Base-by-base conservation (phyloP, 2,888 invertebrate species). In the Scaptomyza cyrtandrae region DNA sequence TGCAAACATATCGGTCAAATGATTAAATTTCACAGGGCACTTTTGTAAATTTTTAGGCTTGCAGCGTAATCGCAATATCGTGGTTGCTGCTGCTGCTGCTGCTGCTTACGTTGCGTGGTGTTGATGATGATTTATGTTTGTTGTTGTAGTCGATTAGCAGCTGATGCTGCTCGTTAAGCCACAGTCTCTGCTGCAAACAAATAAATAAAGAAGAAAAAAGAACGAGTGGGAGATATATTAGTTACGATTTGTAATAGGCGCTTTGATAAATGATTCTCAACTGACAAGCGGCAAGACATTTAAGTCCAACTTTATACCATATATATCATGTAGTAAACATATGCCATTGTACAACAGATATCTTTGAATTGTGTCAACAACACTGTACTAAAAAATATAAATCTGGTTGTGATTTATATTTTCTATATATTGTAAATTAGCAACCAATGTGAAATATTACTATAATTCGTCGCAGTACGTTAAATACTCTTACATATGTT, bases 51-150 rank as follows among this genome's bases (percentile, higher is more conserved):
- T 52, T 63, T 44, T 31, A 10, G 29, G 41, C 50, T 50, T 52
- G 69, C 69, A 80, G 75, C 76, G 82, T 61, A 76, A 76, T 79
- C 60, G 73, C 31, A 53, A 39, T 63, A 29, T n/a, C n/a, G n/a
- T n/a, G n/a, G n/a, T 10, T 46, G 41, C 24, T 63, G 37, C 7
- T 61, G 13, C n/a, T 46, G 35, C 24, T 54, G 29, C 10, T 62
- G 19, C 19, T 49, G 33, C 35, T 45, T 11, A 11, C 37, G 50
- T 33, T 65, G 58, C 35, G 45, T 33, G 54, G 27, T 55, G 56
- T 58, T 69, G 62, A 84, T 78, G 68, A 87, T 85, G 81, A 85
- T 85, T 85, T 87, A 82, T 87, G 75, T 39, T 46, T 63, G 44
- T 65, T 64, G 50, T 58, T 63, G 66, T 70, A 35, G 49, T 75